Conservation (phyloP, 2,888 invertebrate species). For the Xanthia togata region DNA sequence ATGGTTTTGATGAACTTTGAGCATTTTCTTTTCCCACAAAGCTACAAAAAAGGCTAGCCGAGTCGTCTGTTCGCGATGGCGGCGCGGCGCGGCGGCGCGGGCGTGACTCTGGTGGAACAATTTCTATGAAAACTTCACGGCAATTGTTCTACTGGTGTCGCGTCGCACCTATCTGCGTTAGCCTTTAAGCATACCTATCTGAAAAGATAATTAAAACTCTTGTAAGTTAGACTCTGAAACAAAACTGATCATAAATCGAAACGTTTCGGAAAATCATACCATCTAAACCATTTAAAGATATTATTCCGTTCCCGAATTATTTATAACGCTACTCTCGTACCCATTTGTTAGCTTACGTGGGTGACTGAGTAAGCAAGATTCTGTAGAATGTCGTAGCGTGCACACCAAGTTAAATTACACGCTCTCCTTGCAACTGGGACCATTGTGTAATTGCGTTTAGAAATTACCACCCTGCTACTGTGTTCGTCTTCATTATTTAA, state of each 20-base stretch:
- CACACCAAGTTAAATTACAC: constrained; percentile 61
- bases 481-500: constrained; percentile 52
- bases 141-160: no score
- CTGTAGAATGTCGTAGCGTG: constrained; percentile 38
- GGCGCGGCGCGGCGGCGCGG: no score
- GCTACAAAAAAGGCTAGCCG: not conserved
- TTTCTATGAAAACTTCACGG: no score
- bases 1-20: not conserved
- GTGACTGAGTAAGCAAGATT: constrained; percentile 47
- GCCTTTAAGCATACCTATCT: no score
- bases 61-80: not conserved
- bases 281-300: constrained; percentile 24
- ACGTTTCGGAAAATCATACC: not conserved
- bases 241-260: not conserved
- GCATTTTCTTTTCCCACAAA: not conserved
- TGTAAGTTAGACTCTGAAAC: not conserved
- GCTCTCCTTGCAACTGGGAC: constrained; percentile 60
- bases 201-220: not conserved
- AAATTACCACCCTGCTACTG: constrained; percentile 60
- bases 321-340: constrained; percentile 31
- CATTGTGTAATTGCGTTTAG: constrained; percentile 69
- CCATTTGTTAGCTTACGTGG: constrained; percentile 42
- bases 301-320: constrained; percentile 36
- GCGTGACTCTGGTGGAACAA: no score
- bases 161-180: no score